phyloP scores from a whole-genome alignment of 2,888 invertebrate genomes.

The Euzophera pinguis region DNA sequence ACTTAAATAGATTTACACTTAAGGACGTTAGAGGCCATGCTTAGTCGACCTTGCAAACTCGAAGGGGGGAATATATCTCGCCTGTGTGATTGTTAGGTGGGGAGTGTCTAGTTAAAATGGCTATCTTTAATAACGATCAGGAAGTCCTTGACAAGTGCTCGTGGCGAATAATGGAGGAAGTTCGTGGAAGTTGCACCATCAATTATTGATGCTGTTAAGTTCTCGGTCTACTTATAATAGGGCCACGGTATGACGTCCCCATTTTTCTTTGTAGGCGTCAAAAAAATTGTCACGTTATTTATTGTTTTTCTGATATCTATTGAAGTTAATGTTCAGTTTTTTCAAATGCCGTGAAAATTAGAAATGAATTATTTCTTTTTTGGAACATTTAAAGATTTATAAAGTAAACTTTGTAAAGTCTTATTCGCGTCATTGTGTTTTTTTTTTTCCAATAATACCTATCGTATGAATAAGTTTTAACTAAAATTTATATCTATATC shows the following conservation, averaged over 20 bases:
- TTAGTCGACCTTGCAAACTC: not conserved
- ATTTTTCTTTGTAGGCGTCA: conserved; percentile 17
- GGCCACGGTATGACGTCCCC: conserved; percentile 16
- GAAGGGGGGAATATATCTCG: not conserved
- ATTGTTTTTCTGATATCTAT: not conserved
- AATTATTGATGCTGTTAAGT: conserved; percentile 61
- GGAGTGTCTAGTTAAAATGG: conserved; percentile 17
- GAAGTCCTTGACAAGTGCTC: conserved; percentile 20
- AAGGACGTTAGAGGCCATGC: conserved; percentile 3
- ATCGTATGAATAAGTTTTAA: too few species aligned
- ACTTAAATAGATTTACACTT: conserved; percentile 16
- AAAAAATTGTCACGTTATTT: not conserved
- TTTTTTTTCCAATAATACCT: too few species aligned
- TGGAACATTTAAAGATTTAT: too few species aligned
- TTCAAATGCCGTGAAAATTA: too few species aligned
- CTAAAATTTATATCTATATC: too few species aligned
- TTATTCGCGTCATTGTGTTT: too few species aligned
- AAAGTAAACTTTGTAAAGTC: too few species aligned
- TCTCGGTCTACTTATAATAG: conserved; percentile 11
- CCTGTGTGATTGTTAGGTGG: not conserved
- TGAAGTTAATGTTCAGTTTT: not conserved
- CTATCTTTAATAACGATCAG: conserved; percentile 19
- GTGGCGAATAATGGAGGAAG: conserved; percentile 24
- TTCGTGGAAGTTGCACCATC: conserved; percentile 48
- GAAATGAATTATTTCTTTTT: too few species aligned